Evolutionary conservation across 2,113 vertebrate genomes (phyloP).

Genomic region (Ophthalmolycus amberensis): DNA sequence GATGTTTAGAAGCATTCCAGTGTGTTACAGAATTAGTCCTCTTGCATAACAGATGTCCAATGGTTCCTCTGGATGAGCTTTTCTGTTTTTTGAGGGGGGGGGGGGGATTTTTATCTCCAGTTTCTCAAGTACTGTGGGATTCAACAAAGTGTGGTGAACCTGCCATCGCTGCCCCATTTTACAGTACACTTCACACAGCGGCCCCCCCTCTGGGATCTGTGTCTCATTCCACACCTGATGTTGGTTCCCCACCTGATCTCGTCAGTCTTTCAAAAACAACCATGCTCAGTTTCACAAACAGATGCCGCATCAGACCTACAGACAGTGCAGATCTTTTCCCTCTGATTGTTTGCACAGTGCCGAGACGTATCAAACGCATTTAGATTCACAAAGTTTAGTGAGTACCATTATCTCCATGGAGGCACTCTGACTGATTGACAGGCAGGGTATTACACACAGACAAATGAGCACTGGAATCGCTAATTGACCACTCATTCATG

Average conservation of each 20-base stretch:
- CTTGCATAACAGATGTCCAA: constrained; percentile 69
- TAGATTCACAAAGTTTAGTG: constrained; percentile 33
- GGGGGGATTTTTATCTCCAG: constrained; percentile 29
- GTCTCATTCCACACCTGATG: constrained; percentile 73
- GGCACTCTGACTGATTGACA: constrained; percentile 59
- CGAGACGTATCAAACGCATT: not conserved
- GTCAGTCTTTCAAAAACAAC: constrained; percentile 50
- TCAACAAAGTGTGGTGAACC: constrained; percentile 63
- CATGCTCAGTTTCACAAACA: constrained; percentile 62
- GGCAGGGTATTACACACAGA: constrained; percentile 59
- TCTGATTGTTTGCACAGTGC: constrained; percentile 16
- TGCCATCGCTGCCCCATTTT: constrained; percentile 47
- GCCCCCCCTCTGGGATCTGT: constrained; percentile 50
- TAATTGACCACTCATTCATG: constrained; percentile 73
- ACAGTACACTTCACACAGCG: constrained; percentile 61
- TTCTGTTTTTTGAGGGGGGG: not conserved
- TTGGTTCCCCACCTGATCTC: constrained; percentile 63
- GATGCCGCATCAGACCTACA: constrained; percentile 39
- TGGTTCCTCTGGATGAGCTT: constrained; percentile 44
- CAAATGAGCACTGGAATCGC: constrained; percentile 65
- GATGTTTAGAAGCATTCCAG: constrained; percentile 69
- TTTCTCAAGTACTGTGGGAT: constrained; percentile 46
- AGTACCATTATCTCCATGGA: constrained; percentile 44
- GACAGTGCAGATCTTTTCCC: constrained; percentile 22
- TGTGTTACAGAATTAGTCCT: constrained; percentile 54